Percentiles rank a stretch among this genome's conserved stretches.
These are phyloP conservation scores for Elephas maximus DNA, from an alignment of 2,113 vertebrate genomes.

Conservation along the genomic window DNA sequence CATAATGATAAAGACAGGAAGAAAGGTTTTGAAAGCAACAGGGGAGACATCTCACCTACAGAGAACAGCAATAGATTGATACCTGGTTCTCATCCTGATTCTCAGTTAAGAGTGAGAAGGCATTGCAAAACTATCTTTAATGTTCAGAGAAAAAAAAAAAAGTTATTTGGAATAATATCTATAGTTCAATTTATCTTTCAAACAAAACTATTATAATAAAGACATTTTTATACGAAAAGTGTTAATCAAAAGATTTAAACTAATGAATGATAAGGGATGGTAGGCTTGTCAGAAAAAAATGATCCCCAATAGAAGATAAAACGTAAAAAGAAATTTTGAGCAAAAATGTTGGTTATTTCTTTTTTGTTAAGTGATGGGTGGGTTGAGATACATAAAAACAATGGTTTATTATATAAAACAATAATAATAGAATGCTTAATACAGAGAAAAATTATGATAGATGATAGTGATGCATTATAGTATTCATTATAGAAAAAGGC, in stretches of 20 bases:
- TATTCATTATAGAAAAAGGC: not conserved
- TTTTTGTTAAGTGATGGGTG: too few relatives aligned
- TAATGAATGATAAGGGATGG: not conserved
- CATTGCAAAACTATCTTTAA: too few relatives aligned
- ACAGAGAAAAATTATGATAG: not conserved
- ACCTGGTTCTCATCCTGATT: not conserved
- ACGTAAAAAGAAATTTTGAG: not conserved
- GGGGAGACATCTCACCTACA: not conserved
- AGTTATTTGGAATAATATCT: too few relatives aligned
- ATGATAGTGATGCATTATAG: not conserved
- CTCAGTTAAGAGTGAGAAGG: too few relatives aligned
- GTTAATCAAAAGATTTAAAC: not conserved
- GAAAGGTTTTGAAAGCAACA: too few relatives aligned
- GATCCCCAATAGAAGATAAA: not conserved
- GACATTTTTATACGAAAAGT: too few relatives aligned
- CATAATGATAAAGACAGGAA: too few relatives aligned
- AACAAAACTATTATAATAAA: too few relatives aligned
- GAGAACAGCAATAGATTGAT: not conserved
- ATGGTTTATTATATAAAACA: not conserved
- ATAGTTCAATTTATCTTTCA: too few relatives aligned
- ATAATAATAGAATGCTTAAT: not conserved
- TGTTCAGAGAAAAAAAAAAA: too few relatives aligned
- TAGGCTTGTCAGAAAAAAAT: not conserved
- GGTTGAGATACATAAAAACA: not conserved
- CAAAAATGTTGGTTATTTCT: not conserved